Evolutionary conservation across 2,113 vertebrate species (phyloP), one percentile per base, ranked within the genome.

Genomic region (Synchiropus splendidus): DNA sequence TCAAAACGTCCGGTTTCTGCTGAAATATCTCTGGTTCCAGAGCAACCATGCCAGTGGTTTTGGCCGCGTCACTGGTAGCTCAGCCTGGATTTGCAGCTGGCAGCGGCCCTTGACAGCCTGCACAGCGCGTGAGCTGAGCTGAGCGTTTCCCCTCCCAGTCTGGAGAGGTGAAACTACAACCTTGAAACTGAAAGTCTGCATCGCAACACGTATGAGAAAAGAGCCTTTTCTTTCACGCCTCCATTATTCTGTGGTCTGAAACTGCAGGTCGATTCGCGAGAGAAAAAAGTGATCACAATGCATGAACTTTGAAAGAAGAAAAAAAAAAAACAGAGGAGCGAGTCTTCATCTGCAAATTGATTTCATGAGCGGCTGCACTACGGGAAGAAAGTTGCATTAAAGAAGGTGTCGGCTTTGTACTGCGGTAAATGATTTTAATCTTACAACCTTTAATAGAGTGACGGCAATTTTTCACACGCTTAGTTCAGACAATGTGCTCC

Each of bases 361-460:
- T 39, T 31, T 48, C 21, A 49, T 34, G 10, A 42, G 31, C 27
- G 27, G 45, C 34, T 18, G 14, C 38, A 31, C 45, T 18, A 18
- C 31, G 53, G 3, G 13, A 13, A 34, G 3, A 11, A n/a, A 40
- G 5, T 13, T 3, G 16, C 34, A 41, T 47, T 42, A 9, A 33
- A 35, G 10, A 44, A 34, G 8, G 39, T 10, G n/a, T n/a, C 15
- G 39, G 2, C 9, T 12, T 12, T 11, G 14, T 1, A 16, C 5
- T 1, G 5, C 16, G 12, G 15, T 45, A n/a, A 18, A 58, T 1
- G 1, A 17, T 18, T 40, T 10, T 9, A 31, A 40, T 40, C 32
- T 15, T 17, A 27, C 51, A 48, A 27, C 35, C 43, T 63, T 42
- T 66, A 34, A 15, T 5, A 34, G 5, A n/a, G 34, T 14, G 6